Conservation (phyloP, 2,888 invertebrate species). For the Zhuqinia jingwanae region DNA sequence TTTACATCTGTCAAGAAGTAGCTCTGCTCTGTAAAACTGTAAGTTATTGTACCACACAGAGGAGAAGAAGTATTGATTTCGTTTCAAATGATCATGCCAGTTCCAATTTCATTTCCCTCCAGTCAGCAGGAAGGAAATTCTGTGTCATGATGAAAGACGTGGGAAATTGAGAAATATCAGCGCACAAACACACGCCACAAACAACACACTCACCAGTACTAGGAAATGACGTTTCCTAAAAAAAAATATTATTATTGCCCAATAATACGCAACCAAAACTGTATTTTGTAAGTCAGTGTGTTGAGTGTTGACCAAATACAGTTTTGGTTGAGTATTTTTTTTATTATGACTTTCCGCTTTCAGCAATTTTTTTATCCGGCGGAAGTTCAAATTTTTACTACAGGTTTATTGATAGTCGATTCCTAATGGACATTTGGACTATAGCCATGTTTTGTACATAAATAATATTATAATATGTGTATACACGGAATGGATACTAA, state of each 20-base stretch:
- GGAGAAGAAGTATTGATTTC: slow-evolving; percentile 34
- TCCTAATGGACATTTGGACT: too few species aligned
- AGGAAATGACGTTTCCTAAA: slow-evolving; percentile 25
- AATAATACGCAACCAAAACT: too few species aligned
- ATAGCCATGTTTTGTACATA: too few species aligned
- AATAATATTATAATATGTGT: too few species aligned
- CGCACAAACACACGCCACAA: not conserved
- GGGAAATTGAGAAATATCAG: slow-evolving; percentile 20
- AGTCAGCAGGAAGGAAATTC: slow-evolving; percentile 34
- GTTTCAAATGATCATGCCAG: slow-evolving; percentile 4
- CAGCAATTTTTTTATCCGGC: too few species aligned
- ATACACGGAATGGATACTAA: slow-evolving; percentile 7
- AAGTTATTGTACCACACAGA: not conserved
- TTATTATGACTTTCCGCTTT: too few species aligned
- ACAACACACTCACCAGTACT: too few species aligned
- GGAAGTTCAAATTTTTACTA: not conserved
- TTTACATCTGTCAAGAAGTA: not conserved
- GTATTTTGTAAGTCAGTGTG: too few species aligned
- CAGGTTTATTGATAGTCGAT: too few species aligned
- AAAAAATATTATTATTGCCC: slow-evolving; percentile 47
- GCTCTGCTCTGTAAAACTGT: too few species aligned
- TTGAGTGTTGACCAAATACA: not conserved
- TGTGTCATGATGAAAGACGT: slow-evolving; percentile 30
- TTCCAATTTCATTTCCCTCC: slow-evolving; percentile 41
- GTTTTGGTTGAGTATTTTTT: too few species aligned